Percentiles rank a stretch among this genome's conserved stretches.
Conservation (phyloP, 2,797 vertebrate genomes). For the Sandelia bainsii region DNA sequence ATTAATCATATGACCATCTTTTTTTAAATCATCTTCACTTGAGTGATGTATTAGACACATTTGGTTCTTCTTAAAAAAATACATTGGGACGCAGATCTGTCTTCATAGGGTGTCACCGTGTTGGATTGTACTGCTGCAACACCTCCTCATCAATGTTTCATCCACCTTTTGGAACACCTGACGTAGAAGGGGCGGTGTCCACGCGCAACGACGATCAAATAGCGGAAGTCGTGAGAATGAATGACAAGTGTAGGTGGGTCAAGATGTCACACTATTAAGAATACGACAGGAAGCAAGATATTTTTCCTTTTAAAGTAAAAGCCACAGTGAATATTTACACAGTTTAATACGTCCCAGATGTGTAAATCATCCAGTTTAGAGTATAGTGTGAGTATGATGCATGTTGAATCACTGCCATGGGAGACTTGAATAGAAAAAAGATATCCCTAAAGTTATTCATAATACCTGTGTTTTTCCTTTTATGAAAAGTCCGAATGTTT, state of each 20-base stretch:
- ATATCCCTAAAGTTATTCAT: background rate
- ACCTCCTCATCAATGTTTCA: constrained; percentile 71
- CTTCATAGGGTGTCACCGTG: background rate
- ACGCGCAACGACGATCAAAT: constrained; percentile 60
- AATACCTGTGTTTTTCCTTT: background rate
- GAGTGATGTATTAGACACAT: background rate
- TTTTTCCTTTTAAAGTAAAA: constrained; percentile 56
- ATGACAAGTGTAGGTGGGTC: constrained; percentile 26
- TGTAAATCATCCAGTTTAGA: background rate
- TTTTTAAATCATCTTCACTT: too few species aligned
- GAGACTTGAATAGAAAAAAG: background rate
- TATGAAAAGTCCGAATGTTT: background rate
- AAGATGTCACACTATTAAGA: constrained; percentile 3
- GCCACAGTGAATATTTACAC: background rate
- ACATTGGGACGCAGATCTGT: background rate
- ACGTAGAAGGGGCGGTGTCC: constrained; percentile 50
- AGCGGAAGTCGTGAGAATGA: constrained; percentile 72
- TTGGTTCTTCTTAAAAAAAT: background rate
- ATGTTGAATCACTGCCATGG: background rate
- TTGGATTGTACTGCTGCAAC: background rate
- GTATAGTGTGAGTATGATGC: too few species aligned
- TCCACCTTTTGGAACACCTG: constrained; percentile 63
- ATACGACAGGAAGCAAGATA: background rate
- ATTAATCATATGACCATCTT: background rate
- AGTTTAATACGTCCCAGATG: background rate